phyloP scores from a whole-genome alignment of 2,113 vertebrate genomes.

The Xiphorhynchus elegans region DNA sequence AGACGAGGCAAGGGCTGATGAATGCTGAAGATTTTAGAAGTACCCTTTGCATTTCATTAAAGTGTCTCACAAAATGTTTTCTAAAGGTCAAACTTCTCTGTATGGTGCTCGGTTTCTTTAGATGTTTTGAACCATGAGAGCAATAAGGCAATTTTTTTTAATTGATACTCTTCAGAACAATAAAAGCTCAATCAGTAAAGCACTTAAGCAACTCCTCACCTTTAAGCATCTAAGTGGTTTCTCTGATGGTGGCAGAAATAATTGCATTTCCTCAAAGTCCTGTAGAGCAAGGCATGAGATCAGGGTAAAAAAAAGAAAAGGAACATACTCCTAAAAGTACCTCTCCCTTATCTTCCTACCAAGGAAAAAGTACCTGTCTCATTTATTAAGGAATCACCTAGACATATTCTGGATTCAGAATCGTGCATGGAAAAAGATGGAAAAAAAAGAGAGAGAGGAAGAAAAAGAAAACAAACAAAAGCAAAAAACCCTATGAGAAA shows the following conservation, averaged over 20 bases:
- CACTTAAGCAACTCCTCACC: slow-evolving; percentile 23
- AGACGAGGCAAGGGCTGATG: not conserved
- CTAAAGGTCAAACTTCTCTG: not conserved
- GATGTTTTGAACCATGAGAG: not conserved
- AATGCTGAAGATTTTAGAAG: not conserved
- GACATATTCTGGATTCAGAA: not conserved
- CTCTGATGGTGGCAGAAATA: not conserved
- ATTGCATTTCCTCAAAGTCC: slow-evolving; percentile 20
- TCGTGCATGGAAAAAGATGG: rapidly evolving
- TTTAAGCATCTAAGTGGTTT: slow-evolving; percentile 23
- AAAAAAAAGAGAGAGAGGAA: not conserved
- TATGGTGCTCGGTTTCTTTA: not conserved
- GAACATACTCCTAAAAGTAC: not conserved
- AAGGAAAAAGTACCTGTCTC: not conserved
- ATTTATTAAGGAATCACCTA: not conserved
- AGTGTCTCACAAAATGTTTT: not conserved
- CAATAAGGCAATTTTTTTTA: not conserved
- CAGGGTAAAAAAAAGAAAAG: not conserved
- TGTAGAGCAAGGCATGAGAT: not conserved
- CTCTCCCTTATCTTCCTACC: not conserved
- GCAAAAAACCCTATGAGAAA: not conserved
- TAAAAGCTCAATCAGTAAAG: slow-evolving; percentile 44
- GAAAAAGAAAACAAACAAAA: too few relatives aligned
- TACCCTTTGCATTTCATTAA: not conserved
- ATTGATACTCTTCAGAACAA: not conserved